Conservation (phyloP, 1,140 invertebrate genomes). For the Oryctes rhinoceros region DNA sequence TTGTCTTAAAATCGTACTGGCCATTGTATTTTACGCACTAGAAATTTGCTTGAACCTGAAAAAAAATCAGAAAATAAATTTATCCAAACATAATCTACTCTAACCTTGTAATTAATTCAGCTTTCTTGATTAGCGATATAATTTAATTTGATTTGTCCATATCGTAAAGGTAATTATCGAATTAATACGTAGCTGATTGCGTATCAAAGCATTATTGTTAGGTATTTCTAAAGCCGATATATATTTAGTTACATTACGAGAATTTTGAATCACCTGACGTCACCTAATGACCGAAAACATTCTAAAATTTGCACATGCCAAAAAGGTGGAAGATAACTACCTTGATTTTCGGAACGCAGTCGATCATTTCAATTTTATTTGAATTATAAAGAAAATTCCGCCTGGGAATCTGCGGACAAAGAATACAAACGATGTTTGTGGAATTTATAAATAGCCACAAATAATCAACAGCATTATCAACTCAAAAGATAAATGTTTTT, state of each 20-base stretch:
- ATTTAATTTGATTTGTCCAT: not conserved
- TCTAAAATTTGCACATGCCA: not conserved
- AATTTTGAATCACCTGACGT: slow-evolving; percentile 32
- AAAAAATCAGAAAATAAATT: not conserved
- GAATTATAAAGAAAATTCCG: too few relatives aligned
- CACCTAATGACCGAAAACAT: slow-evolving; percentile 4
- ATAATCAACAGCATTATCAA: too few relatives aligned
- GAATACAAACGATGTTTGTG: too few relatives aligned
- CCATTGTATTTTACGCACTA: slow-evolving; percentile 17
- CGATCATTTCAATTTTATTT: not conserved
- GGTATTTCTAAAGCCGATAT: not conserved
- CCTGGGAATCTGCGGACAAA: too few relatives aligned
- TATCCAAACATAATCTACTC: not conserved
- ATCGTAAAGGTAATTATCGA: too few relatives aligned
- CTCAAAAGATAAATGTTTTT: too few relatives aligned
- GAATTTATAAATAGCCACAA: too few relatives aligned
- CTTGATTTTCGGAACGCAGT: not conserved
- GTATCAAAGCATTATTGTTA: not conserved
- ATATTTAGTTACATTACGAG: not conserved
- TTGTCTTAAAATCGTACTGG: slow-evolving; percentile 26
- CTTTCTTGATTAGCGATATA: not conserved
- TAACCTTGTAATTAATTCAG: not conserved
- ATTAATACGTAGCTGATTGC: not conserved
- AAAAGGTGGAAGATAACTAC: not conserved
- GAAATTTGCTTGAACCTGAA: not conserved